Evolutionary conservation across 2,797 vertebrate species (phyloP).

Genomic region (Oophaga sylvatica): DNA sequence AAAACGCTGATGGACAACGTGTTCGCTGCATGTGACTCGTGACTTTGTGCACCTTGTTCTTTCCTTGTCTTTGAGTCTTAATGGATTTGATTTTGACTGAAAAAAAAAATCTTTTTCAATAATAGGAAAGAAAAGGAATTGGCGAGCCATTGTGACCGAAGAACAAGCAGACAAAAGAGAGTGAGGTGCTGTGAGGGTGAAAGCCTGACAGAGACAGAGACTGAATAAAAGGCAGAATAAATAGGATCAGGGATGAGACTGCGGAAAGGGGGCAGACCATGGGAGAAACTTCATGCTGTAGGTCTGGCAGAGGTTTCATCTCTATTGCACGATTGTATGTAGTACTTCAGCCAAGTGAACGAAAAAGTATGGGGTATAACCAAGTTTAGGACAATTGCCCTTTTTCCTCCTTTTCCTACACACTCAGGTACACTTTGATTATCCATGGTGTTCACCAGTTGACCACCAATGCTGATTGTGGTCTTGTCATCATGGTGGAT

Average conservation of each 20-base stretch:
- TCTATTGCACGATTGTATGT: background rate
- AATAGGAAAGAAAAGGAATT: background rate
- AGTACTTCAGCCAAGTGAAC: background rate
- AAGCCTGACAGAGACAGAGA: background rate
- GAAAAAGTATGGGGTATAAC: no score
- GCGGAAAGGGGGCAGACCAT: background rate
- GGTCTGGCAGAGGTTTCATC: background rate
- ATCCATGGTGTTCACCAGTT: background rate
- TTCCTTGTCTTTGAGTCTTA: background rate
- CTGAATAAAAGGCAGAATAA: background rate
- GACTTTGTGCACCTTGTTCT: background rate
- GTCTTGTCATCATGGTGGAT: no score
- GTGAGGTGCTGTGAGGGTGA: background rate
- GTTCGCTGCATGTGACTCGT: background rate
- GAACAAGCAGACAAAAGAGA: background rate
- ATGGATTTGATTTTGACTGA: background rate
- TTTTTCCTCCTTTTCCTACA: no score
- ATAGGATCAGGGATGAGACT: background rate
- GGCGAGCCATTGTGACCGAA: background rate
- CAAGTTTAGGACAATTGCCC: background rate
- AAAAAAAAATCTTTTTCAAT: background rate
- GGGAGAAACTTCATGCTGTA: background rate
- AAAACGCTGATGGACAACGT: background rate
- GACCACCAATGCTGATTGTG: background rate
- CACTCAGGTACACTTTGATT: background rate